phyloP scores from a whole-genome alignment of 2,888 invertebrate species.

The Frankliniella intonsa region DNA sequence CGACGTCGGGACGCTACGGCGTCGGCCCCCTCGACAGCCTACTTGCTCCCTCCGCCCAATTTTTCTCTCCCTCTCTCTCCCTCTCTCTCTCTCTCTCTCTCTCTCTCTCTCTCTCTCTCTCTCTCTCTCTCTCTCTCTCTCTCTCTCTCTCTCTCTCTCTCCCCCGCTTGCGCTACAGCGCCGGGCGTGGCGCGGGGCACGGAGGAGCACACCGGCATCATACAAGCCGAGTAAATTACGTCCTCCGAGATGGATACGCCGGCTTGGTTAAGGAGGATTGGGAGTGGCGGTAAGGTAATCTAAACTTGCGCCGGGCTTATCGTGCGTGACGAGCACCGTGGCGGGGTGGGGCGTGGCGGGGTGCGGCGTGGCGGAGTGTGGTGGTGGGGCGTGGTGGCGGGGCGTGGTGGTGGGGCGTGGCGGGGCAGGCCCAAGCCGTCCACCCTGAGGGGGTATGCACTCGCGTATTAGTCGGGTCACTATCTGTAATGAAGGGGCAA shows the following conservation, averaged over 20 bases:
- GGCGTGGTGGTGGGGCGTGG: background rate
- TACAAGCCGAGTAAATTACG: slow-evolving; percentile 5
- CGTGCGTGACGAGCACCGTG: background rate
- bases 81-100: background rate
- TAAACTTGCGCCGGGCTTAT: slow-evolving; percentile 20
- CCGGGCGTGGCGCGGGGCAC: too few relatives aligned
- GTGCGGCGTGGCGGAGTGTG: background rate
- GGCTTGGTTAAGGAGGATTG: background rate
- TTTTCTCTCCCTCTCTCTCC: background rate
- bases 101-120: too few relatives aligned
- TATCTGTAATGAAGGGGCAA: too few relatives aligned
- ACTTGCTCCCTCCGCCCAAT: background rate
- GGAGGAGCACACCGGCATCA: background rate
- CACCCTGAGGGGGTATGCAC: too few relatives aligned
- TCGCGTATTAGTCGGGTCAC: too few relatives aligned
- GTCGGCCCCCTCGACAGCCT: too few relatives aligned
- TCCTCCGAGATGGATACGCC: background rate
- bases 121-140: too few relatives aligned
- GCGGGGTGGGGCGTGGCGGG: background rate
- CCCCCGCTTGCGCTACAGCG: too few relatives aligned
- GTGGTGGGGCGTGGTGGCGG: background rate
- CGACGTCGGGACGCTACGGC: too few relatives aligned
- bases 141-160: too few relatives aligned
- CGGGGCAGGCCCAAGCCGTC: too few relatives aligned
- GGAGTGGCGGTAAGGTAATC: slow-evolving; percentile 9